phyloP scores from a whole-genome alignment of 2,113 vertebrate genomes.

The Tenrec ecaudatus region DNA sequence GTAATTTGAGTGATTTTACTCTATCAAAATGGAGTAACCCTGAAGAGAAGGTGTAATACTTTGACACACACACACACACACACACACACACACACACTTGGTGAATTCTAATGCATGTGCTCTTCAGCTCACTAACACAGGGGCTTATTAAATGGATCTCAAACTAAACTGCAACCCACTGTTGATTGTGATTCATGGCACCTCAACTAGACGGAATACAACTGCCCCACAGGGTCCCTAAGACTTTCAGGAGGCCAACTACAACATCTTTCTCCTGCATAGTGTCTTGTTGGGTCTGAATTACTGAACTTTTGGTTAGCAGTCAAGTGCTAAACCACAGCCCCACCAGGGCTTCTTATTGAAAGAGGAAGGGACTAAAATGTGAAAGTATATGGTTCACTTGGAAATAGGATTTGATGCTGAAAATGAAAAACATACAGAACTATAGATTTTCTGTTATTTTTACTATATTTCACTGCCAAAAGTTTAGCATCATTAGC shows the following conservation, averaged over 20 bases:
- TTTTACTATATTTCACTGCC: slow-evolving; percentile 6
- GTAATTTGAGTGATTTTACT: not conserved
- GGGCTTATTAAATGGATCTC: not conserved
- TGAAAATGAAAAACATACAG: slow-evolving; percentile 15
- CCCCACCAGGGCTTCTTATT: not conserved
- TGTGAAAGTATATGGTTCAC: slow-evolving; percentile 21
- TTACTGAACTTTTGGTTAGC: not conserved
- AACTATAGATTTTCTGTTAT: slow-evolving; percentile 22
- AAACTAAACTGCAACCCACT: not conserved
- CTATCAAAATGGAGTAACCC: not conserved
- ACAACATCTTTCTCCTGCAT: not conserved
- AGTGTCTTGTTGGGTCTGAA: not conserved
- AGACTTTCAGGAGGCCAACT: not conserved
- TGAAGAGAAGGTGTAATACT: not conserved
- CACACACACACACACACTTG: not conserved
- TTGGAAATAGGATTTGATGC: slow-evolving; percentile 40
- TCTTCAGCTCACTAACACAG: not conserved
- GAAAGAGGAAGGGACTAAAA: slow-evolving; percentile 5
- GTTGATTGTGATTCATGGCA: not conserved
- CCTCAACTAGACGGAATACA: not conserved
- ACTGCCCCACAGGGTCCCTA: not conserved
- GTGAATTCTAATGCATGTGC: not conserved
- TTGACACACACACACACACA: not conserved
- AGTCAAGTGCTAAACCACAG: not conserved
- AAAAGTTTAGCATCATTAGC: slow-evolving; percentile 32